Percentiles rank a stretch among this genome's conserved stretches.
These are phyloP conservation scores for Eptatretus atami DNA, from an alignment of 2,797 vertebrate genomes.

Conservation along the genomic window DNA sequence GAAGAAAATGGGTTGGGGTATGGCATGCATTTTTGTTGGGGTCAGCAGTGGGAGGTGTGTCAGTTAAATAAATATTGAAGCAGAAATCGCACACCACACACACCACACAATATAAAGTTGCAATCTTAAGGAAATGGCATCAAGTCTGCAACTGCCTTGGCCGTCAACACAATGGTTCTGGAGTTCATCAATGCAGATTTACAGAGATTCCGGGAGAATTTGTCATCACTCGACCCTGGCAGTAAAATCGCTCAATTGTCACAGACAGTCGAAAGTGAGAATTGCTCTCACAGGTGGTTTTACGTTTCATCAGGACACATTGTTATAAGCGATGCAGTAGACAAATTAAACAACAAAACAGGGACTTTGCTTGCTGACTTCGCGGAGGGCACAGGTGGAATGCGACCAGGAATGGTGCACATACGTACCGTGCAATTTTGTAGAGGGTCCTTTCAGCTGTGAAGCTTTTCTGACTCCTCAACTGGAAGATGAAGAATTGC, in stretches of 20 bases:
- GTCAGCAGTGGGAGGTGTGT: neutral
- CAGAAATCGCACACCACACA: neutral
- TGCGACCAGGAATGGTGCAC: neutral
- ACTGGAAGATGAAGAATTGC: slow-evolving; percentile 14
- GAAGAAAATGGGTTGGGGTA: too few species aligned
- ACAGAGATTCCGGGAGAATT: slow-evolving; percentile 34
- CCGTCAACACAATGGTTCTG: slow-evolving; percentile 28
- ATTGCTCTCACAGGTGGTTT: neutral
- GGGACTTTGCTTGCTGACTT: too few species aligned
- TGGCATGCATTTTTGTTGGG: too few species aligned
- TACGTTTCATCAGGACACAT: neutral
- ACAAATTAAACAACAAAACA: too few species aligned
- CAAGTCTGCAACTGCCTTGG: slow-evolving; percentile 7
- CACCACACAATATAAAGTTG: neutral
- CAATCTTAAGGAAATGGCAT: neutral
- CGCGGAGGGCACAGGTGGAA: too few species aligned
- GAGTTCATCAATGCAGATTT: slow-evolving; percentile 19
- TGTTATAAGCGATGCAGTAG: neutral
- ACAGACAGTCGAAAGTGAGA: neutral
- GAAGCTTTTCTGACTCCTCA: slow-evolving; percentile 70
- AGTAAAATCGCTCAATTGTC: neutral
- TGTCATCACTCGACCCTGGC: slow-evolving; percentile 25
- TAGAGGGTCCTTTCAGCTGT: slow-evolving; percentile 48
- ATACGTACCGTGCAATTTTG: slow-evolving; percentile 57
- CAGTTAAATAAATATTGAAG: neutral